Conservation (phyloP, 2,888 invertebrate genomes). For the Tipula unca region DNA sequence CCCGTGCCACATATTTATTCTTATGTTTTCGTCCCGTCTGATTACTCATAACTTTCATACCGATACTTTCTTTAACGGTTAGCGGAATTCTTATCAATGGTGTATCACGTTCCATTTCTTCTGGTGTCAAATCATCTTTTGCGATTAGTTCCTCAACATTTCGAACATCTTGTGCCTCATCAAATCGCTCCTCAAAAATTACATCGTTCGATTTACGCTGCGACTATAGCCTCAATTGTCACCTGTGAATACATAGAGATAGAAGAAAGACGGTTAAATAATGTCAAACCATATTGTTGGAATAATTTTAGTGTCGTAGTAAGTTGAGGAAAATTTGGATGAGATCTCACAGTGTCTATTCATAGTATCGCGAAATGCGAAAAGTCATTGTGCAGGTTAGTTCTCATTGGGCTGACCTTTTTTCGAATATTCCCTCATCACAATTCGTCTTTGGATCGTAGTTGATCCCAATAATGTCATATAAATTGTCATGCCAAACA, state of each 20-base stretch:
- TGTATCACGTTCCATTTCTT: conserved; percentile 55
- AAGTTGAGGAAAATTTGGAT: no score
- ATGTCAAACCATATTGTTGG: no score
- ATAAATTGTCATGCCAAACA: no score
- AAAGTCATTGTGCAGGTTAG: no score
- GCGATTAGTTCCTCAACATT: conserved; percentile 60
- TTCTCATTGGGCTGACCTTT: no score
- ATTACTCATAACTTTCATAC: conserved; percentile 68
- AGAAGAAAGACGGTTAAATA: no score
- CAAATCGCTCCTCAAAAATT: conserved; percentile 70
- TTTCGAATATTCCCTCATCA: no score
- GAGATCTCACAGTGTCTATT: no score
- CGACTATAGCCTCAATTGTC: conserved; percentile 59
- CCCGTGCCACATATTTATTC: conserved; percentile 52
- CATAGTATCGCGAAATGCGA: no score
- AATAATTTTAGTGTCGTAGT: no score
- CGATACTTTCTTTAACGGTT: conserved; percentile 75
- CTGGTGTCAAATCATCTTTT: conserved; percentile 47
- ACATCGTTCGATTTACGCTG: conserved; percentile 66
- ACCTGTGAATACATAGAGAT: conserved; percentile 47
- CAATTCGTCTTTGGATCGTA: no score
- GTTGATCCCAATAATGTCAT: no score
- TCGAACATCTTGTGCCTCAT: conserved; percentile 65
- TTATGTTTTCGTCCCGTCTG: conserved; percentile 59
- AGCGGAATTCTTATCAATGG: conserved; percentile 78